Evolutionary conservation across 2,797 vertebrate species (phyloP), one percentile per base, ranked within the genome.

Genomic region (Discoglossus pictus): DNA sequence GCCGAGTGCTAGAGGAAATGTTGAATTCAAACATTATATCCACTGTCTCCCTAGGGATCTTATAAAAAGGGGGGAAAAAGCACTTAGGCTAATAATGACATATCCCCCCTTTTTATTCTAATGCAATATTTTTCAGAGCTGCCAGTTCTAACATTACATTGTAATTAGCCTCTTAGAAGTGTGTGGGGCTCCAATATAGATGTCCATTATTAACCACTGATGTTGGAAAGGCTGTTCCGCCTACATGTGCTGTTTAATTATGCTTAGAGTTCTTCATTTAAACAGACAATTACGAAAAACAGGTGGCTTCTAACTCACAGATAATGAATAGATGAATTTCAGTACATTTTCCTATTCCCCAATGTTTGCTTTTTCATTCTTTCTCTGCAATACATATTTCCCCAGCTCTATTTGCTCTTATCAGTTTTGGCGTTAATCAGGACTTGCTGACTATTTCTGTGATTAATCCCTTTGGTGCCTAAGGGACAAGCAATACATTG

Each of bases 151-250:
- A 86, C 85, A 86, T 86, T 87, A 88, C 86, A 85, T 84, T 82
- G 74, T 86, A 90, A 91, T 91, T 88, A 88, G 81, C 72, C 79
- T 84, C 83, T 89, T 79, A 86, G 82, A 90, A 84, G 83, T 81
- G 79, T 78, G 78, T 85, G 82, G 80, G 83, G 81, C 78, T 87
- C 83, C 84, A 86, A 79, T 84, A 87, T 82, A 83, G 80, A 79
- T 84, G 85, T 81, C 82, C 88, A 86, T 87, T 88, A 89, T 88
- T 89, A 89, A 88, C 82, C 68, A 78, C 69, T 78, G 79, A 82
- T 84, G 79, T 79, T 58, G 6, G 71, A 76, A 81, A 88, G 77
- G 74, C 63, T 79, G 77, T 82, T 82, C 81, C 84, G 83, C 88
- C 87, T 83, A 89, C 89, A 79, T 44, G 7, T 59, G 60, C 68